Evolutionary conservation across 2,113 vertebrate genomes (phyloP).

Genomic region (Marcusenius ussheri): DNA sequence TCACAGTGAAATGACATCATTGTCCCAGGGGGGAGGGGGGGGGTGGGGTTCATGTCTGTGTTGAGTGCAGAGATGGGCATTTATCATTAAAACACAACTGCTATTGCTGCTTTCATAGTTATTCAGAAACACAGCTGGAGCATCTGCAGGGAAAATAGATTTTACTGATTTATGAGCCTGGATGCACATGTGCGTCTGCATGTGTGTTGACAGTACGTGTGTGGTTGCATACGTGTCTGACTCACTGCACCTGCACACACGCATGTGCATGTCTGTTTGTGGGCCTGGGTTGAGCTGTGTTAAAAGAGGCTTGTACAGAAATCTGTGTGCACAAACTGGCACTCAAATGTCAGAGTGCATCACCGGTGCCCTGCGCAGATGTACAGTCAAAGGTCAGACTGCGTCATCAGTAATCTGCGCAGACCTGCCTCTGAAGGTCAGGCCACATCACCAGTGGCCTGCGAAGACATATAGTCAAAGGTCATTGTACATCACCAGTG

Average conservation of each 20-base stretch:
- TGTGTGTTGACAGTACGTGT: background rate
- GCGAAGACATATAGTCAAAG: background rate
- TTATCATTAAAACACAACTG: background rate
- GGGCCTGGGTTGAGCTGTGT: background rate
- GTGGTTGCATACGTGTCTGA: background rate
- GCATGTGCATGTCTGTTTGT: background rate
- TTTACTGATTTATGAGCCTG: background rate
- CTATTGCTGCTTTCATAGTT: background rate
- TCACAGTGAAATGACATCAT: background rate
- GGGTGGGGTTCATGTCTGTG: background rate
- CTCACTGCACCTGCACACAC: background rate
- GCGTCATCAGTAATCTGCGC: background rate
- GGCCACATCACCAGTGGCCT: background rate
- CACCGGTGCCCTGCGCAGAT: too few species aligned
- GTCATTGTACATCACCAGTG: background rate
- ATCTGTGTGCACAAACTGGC: background rate
- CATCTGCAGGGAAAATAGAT: background rate
- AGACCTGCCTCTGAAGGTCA: background rate
- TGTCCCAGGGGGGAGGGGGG: background rate
- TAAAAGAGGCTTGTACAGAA: background rate
- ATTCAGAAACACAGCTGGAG: background rate
- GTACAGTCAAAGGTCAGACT: background rate
- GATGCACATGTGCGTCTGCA: background rate
- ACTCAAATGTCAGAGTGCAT: background rate
- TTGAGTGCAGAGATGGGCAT: background rate